Percentiles rank a stretch among this genome's conserved stretches.
These are phyloP conservation scores for Aegotheles bennettii DNA, from an alignment of 2,113 vertebrate species.

Conservation along the genomic window DNA sequence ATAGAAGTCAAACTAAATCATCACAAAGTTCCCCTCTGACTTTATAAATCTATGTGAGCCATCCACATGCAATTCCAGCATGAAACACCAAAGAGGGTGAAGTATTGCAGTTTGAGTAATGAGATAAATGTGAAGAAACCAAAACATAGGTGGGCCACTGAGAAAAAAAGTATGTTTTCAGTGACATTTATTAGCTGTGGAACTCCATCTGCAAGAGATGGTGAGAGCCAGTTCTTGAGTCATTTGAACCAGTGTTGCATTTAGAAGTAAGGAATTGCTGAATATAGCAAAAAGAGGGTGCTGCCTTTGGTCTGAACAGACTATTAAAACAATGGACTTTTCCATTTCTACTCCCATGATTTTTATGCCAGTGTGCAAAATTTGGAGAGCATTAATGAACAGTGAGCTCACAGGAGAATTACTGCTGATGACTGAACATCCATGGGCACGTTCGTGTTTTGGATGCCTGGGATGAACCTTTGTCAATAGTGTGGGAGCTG, in stretches of 20 bases:
- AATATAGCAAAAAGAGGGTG: neutral
- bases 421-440: neutral
- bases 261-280: neutral
- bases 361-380: neutral
- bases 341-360: neutral
- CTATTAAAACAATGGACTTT: neutral
- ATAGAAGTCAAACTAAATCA: neutral
- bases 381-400: neutral
- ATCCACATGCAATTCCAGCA: neutral
- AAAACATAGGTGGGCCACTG: slow-evolving; percentile 17
- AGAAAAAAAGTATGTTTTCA: neutral
- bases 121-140: slow-evolving; percentile 38
- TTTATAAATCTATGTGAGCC: neutral
- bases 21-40: neutral
- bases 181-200: slow-evolving; percentile 46
- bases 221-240: slow-evolving; percentile 21
- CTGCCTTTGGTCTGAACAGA: neutral
- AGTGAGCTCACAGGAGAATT: neutral
- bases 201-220: neutral
- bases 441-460: neutral
- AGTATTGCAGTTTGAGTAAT: slow-evolving; percentile 25
- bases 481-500: neutral
- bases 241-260: neutral
- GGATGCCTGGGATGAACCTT: neutral
- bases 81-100: neutral